These are phyloP conservation scores for Batillaria attramentaria DNA, from an alignment of 1,140 invertebrate genomes.

Conservation along the genomic window DNA sequence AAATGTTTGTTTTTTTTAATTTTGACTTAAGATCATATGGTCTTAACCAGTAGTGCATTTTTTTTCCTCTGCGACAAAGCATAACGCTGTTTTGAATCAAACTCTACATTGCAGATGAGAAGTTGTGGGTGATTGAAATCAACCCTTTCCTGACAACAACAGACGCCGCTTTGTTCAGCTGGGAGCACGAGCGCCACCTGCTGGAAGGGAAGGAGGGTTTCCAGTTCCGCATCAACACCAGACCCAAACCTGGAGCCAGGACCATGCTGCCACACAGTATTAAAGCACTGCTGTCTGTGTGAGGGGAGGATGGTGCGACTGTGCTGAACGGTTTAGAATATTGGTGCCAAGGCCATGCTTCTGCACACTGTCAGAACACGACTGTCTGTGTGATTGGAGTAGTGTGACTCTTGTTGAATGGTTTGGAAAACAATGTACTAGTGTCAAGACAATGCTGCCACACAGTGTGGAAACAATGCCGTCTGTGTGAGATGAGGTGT, in stretches of 20 bases:
- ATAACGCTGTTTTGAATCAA: not conserved
- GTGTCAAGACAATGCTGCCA: no score
- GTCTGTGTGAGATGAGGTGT: no score
- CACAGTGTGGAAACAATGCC: not conserved
- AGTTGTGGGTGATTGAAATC: constrained; percentile 63
- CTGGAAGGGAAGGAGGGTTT: constrained; percentile 54
- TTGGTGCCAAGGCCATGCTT: not conserved
- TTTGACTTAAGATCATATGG: not conserved
- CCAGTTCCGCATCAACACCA: constrained; percentile 53
- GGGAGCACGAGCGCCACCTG: constrained; percentile 58
- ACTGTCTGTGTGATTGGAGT: no score
- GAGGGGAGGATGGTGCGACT: not conserved
- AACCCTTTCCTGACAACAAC: constrained; percentile 65
- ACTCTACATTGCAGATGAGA: constrained; percentile 41
- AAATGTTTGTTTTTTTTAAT: not conserved
- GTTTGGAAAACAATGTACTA: no score
- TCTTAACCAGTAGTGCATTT: not conserved
- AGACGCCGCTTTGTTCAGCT: constrained; percentile 64
- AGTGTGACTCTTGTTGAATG: no score
- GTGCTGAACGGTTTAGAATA: no score
- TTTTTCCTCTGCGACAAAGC: not conserved
- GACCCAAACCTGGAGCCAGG: constrained; percentile 54
- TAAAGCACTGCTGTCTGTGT: constrained; percentile 41
- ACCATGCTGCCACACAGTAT: constrained; percentile 59
- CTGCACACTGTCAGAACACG: not conserved